Base-by-base conservation (phyloP, 2,113 vertebrate genomes). In the Cairina moschata region DNA sequence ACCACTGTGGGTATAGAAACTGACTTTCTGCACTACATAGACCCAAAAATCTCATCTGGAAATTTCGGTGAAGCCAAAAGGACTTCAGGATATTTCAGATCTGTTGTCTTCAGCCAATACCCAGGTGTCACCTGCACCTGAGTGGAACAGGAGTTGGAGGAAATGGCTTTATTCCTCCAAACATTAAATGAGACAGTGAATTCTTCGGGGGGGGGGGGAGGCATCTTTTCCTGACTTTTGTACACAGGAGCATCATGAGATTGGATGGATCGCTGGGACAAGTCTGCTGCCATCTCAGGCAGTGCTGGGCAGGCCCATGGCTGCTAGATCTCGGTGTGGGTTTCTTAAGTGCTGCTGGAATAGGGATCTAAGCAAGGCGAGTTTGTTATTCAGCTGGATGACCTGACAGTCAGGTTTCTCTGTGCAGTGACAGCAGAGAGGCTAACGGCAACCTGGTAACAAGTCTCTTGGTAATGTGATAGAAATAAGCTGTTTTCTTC, bases 401-500 rank as follows among this genome's bases (percentile, higher is more conserved):
- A 69, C 42, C 48, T 40, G 34, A 22, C 50, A 85, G 72, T 6
- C 56, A 75, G 9, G 34, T 91, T 88, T 68, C 56, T 84, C 48
- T 71, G 54, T 71, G 22, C 75, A 52, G 28, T 59, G 83, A 38
- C 63, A 59, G 60, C 2, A 50, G 59, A 77, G 50, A 81, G 5
- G 17, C 17, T 59, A 88, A 63, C 55, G 91, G 42, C 82, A 68
- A 15, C 14, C 52, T 56, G 40, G 15, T 78, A 78, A 75, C 0
- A 1, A 88, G 26, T 13, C 13, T 75, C 52, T 75, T 8, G 8
- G 29, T 83, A 67, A 78, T 46, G 10, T 52, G 72, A 59, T 31
- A 86, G 71, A 94, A 93, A 60, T 44, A 63, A 83, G 7, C 21
- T 48, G 5, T 90, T 94, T 88, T 74, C 65, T 81, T 88, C 77